Conservation (phyloP, 2,797 vertebrate genomes). For the Gephyroberyx darwinii region DNA sequence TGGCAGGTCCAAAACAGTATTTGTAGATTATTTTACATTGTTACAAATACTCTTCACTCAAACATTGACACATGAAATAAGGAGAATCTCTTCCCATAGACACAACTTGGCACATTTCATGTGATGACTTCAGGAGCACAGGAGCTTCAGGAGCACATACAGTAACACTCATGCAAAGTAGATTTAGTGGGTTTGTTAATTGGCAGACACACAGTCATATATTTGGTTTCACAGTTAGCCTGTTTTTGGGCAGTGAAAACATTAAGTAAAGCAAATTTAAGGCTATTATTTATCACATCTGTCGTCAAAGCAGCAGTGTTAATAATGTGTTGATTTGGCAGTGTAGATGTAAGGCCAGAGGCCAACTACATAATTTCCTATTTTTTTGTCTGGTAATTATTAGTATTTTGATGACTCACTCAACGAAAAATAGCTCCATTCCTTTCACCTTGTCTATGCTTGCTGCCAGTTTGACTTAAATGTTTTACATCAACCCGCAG, state of each 20-base stretch:
- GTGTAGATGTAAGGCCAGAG: neutral
- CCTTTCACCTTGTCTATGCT: conserved; percentile 22
- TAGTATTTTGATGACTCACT: neutral
- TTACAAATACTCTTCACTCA: neutral
- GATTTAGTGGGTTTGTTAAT: neutral
- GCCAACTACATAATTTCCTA: no score
- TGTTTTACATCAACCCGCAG: conserved; percentile 48
- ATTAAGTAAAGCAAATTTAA: neutral
- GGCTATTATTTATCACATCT: neutral
- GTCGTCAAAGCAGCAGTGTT: neutral
- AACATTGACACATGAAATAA: neutral
- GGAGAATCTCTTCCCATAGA: neutral
- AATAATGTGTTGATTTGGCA: neutral
- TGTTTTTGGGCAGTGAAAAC: conserved; percentile 17
- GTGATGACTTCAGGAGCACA: neutral
- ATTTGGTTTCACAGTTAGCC: conserved; percentile 9
- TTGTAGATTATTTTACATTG: conserved; percentile 4
- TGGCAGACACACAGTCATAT: neutral
- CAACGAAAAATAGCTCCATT: neutral
- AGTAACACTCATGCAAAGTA: conserved; percentile 7
- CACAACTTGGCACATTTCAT: neutral
- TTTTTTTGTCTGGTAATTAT: neutral
- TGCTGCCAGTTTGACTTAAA: conserved; percentile 44
- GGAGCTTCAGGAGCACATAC: neutral
- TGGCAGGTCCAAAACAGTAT: neutral